Evolutionary conservation across 2,888 invertebrate genomes (phyloP), one percentile per base, ranked within the genome.

Genomic region (Dynastes maya): DNA sequence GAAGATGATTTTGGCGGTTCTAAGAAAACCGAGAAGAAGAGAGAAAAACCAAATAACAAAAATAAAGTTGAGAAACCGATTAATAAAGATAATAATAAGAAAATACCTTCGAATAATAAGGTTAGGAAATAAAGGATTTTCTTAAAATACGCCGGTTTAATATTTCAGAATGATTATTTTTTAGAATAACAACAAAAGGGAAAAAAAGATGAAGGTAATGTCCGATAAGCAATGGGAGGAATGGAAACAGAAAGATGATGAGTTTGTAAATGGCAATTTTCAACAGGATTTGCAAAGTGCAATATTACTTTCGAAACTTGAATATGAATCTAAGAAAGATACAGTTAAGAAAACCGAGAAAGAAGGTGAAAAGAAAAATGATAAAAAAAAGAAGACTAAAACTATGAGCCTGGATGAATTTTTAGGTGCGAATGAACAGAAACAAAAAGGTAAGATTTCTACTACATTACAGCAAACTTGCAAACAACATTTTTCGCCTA

Each of bases 321-420:
- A 92, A 83, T 92, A 89, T 87, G 94, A 95, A 87, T 91, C 93
- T 84, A 93, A 94, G 84, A 86, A 90, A 86, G 86, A 85, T 77
- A 77, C 90, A 82, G 87, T 88, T 80, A 80, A 85, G 1, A 90
- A 90, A 80, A 90, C 90, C 80, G 88, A 89, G 65, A 85, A 88
- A 1, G 89, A 90, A 68, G 90, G 90, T 82, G 90, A 90, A 81
- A 88, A 90, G 84, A 83, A 84, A 86, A 86, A 86, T 49, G 83
- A 82, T 79, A 90, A 89, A 80, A 91, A 91, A 84, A 90, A 91
- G 81, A 94, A 94, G 86, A 93, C 93, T 83, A 93, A 93, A 85
- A 91, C 93, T 0, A 94, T 95, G 93, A 93, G 93, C 79, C 89
- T 95, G 78, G 93, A 94, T 79, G 92, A 95, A 87, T 95, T 95